Evolutionary conservation across 53 echinoderm and acorn worm genomes (phyloP).

Genomic region (Stichopus horrens): DNA sequence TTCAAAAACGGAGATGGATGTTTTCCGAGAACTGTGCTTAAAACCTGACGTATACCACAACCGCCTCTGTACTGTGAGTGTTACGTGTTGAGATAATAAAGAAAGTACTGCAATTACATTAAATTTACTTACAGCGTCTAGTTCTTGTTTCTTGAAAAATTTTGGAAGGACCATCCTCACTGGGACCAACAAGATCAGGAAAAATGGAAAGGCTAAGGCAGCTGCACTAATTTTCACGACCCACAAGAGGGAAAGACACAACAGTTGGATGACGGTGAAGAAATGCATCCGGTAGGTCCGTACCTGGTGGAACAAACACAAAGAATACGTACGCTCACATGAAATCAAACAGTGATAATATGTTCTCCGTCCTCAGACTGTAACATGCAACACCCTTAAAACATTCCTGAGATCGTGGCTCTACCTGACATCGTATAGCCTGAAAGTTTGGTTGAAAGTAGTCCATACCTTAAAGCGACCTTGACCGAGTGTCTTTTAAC

Average conservation of each 20-base stretch:
- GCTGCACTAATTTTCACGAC: constrained; percentile 70
- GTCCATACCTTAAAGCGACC: no score
- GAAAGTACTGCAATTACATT: background rate
- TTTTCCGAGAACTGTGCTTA: no score
- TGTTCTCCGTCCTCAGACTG: no score
- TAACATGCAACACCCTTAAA: no score
- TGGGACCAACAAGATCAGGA: constrained; percentile 78
- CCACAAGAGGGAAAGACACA: constrained; percentile 76
- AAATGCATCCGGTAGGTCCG: constrained; percentile 85
- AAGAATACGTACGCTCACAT: background rate
- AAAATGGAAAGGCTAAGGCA: constrained; percentile 84
- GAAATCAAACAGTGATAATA: background rate
- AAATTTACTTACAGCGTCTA: constrained; percentile 79
- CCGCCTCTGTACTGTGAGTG: background rate
- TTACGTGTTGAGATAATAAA: background rate
- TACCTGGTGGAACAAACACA: constrained; percentile 47
- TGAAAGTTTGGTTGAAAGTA: no score
- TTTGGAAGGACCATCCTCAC: constrained; percentile 58
- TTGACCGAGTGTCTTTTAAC: no score
- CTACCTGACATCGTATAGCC: no score
- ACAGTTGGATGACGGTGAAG: constrained; percentile 77
- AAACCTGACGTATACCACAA: background rate
- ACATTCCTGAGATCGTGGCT: no score
- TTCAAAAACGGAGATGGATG: no score
- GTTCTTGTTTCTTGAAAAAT: constrained; percentile 70